A percentile compares a stretch with the other conserved stretches of the same genome.
phyloP scores from a whole-genome alignment of 2,797 vertebrate genomes.

The Sebastes hopkinsi region DNA sequence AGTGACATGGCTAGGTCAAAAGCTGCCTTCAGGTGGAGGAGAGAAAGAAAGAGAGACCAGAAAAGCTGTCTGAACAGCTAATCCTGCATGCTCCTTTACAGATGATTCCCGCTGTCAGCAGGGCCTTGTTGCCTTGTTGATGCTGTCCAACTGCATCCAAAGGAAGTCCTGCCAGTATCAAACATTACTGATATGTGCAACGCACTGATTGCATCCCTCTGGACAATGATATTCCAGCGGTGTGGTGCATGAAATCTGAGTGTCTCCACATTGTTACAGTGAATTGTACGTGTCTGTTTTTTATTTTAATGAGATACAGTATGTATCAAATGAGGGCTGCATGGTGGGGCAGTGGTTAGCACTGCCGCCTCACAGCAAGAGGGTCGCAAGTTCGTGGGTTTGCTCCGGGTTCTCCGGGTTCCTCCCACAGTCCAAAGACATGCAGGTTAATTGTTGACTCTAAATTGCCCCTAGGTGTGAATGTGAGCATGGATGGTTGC shows the following conservation, averaged over 20 bases:
- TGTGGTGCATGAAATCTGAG: background rate
- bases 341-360: too few species aligned
- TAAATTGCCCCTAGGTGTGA: too few species aligned
- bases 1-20: background rate
- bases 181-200: background rate
- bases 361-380: too few species aligned
- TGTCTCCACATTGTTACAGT: background rate
- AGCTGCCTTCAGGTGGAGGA: conserved; percentile 1
- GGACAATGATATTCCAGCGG: background rate
- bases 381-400: too few species aligned
- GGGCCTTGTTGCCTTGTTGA: background rate
- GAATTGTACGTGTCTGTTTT: background rate
- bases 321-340: background rate
- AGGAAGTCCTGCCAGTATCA: background rate
- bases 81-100: background rate
- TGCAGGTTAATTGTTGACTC: too few species aligned
- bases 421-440: too few species aligned
- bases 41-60: background rate
- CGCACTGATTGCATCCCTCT: background rate
- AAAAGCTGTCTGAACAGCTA: background rate
- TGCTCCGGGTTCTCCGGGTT: too few species aligned
- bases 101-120: background rate
- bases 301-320: background rate
- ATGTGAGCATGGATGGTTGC: too few species aligned
- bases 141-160: background rate